These are phyloP conservation scores for Lipophrys pholis DNA, from an alignment of 2,113 vertebrate genomes.

Conservation along the genomic window DNA sequence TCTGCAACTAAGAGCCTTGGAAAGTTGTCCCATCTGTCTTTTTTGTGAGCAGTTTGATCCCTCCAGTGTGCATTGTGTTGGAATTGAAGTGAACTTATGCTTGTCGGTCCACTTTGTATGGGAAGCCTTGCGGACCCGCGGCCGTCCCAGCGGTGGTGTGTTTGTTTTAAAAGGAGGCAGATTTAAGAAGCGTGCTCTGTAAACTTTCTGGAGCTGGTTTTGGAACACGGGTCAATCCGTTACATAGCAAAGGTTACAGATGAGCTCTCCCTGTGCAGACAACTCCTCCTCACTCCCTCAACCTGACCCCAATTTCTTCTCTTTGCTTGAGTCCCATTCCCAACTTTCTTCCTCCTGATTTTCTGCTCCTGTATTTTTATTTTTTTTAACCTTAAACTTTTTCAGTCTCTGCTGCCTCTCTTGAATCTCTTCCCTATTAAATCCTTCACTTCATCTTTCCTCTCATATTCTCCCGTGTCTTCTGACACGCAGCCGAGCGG, in stretches of 20 bases:
- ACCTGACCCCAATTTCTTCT: neutral
- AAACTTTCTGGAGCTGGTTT: slow-evolving; percentile 16
- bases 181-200: slow-evolving; percentile 13
- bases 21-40: slow-evolving; percentile 4
- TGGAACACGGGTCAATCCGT: neutral
- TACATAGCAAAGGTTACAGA: slow-evolving; percentile 21
- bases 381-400: too few relatives aligned
- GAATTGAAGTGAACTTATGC: slow-evolving; percentile 4
- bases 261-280: neutral
- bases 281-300: neutral
- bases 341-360: neutral
- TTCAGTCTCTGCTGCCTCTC: slow-evolving; percentile 2
- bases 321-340: slow-evolving; percentile 12
- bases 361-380: slow-evolving; percentile 28
- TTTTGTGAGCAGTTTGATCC: slow-evolving; percentile 1
- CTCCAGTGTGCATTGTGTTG: slow-evolving; percentile 12
- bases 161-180: slow-evolving; percentile 26
- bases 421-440: slow-evolving; percentile 19
- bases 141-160: slow-evolving; percentile 3
- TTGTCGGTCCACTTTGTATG: slow-evolving; percentile 10
- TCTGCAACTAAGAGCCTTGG: slow-evolving; percentile 16
- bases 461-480: slow-evolving; percentile 49
- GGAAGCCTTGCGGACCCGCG: neutral
- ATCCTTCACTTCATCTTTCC: slow-evolving; percentile 35
- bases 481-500: slow-evolving; percentile 49